Evolutionary conservation across 2,888 invertebrate genomes (phyloP).

Genomic region (Drosophila anceps): DNA sequence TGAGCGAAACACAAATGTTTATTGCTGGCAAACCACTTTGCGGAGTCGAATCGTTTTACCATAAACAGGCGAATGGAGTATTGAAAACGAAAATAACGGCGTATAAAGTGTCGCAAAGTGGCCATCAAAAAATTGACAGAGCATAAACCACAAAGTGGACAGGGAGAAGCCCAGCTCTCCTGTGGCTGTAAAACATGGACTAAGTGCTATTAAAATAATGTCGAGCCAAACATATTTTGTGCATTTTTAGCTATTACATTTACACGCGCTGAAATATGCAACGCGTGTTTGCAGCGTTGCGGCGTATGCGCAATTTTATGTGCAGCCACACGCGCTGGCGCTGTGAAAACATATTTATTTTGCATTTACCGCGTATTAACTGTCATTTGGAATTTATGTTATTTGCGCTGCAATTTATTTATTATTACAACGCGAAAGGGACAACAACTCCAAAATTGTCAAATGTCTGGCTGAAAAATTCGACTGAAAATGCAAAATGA

Average conservation of each 20-base stretch:
- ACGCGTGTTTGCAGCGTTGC: conserved; percentile 11
- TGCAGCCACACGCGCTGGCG: conserved; percentile 1
- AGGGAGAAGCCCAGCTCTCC: neutral
- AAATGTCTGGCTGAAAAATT: neutral
- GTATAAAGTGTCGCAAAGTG: conserved; percentile 64
- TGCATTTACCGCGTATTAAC: conserved; percentile 53
- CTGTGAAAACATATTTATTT: conserved; percentile 43
- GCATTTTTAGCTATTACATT: conserved; percentile 62
- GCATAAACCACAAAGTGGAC: conserved; percentile 28
- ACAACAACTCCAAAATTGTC: conserved; percentile 5
- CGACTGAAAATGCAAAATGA: neutral
- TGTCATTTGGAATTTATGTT: conserved; percentile 66
- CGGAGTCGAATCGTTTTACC: conserved; percentile 18
- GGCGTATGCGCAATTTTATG: conserved; percentile 39
- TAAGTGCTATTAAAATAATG: conserved; percentile 55
- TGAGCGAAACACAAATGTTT: conserved; percentile 13
- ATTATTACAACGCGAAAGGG: conserved; percentile 23
- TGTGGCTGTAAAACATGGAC: conserved; percentile 12
- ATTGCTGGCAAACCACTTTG: conserved; percentile 35
- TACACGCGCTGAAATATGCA: conserved; percentile 18
- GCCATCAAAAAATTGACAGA: conserved; percentile 68
- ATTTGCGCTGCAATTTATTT: conserved; percentile 37
- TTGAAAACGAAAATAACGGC: conserved; percentile 43
- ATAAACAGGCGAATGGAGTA: conserved; percentile 46
- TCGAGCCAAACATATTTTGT: conserved; percentile 61